These are phyloP conservation scores for Drosophila arawakana DNA, from an alignment of 1,140 invertebrate genomes.

Conservation along the genomic window DNA sequence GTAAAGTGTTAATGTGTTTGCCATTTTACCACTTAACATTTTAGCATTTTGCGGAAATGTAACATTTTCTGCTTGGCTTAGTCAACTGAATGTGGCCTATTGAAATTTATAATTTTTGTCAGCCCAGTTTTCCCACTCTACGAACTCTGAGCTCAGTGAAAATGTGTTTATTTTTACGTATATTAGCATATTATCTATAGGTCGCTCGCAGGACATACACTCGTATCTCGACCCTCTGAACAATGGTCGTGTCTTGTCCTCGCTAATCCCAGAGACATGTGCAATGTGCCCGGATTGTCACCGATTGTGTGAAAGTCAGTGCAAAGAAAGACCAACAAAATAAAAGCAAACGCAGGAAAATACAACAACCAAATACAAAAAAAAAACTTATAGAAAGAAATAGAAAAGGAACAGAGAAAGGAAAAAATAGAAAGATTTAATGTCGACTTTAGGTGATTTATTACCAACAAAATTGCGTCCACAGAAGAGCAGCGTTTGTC, in stretches of 20 bases:
- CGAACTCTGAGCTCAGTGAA: constrained; percentile 10
- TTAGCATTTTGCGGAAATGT: constrained; percentile 69
- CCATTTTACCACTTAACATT: constrained; percentile 22
- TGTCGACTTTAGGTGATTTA: constrained; percentile 84
- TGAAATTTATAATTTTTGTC: constrained; percentile 62
- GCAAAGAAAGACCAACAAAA: constrained; percentile 47
- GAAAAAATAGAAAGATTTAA: constrained; percentile 75
- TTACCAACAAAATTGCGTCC: constrained; percentile 84
- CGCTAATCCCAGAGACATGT: constrained; percentile 71
- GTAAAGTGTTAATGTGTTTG: constrained; percentile 75
- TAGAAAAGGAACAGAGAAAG: constrained; percentile 11
- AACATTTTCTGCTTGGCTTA: constrained; percentile 72
- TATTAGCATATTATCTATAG: constrained; percentile 38
- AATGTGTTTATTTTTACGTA: constrained; percentile 54
- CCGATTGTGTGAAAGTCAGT: constrained; percentile 72
- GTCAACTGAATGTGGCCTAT: constrained; percentile 59
- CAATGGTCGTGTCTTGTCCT: constrained; percentile 7
- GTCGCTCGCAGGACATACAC: constrained; percentile 1
- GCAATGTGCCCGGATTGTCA: constrained; percentile 55
- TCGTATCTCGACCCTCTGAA: constrained; percentile 10
- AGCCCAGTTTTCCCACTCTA: constrained; percentile 3
- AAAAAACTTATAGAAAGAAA: constrained; percentile 1
- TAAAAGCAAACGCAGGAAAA: constrained; percentile 50
- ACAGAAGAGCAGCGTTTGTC: constrained; percentile 40
- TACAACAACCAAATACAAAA: constrained; percentile 32